These are phyloP conservation scores for Lichenostomus cassidix DNA, from an alignment of 2,113 vertebrate species.

Conservation along the genomic window DNA sequence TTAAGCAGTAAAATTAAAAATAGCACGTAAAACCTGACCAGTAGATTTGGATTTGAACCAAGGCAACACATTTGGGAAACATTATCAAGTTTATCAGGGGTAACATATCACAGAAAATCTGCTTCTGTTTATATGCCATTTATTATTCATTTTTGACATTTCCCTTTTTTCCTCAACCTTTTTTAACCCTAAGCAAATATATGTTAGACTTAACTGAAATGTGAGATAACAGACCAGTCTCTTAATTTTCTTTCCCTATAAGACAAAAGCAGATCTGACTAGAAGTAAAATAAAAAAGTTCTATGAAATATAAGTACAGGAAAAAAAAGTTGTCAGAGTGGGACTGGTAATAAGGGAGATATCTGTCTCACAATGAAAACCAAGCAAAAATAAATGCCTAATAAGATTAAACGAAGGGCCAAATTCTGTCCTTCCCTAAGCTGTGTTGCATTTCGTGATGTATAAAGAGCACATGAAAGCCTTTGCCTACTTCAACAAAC, in stretches of 20 bases:
- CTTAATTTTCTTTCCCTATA: slow-evolving; percentile 36
- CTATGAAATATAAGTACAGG: slow-evolving; percentile 50
- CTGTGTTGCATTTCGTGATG: neutral
- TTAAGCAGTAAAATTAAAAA: slow-evolving; percentile 82
- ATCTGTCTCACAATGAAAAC: neutral
- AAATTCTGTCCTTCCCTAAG: neutral
- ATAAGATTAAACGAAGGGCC: neutral
- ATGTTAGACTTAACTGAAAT: slow-evolving; percentile 72
- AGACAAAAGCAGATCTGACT: slow-evolving; percentile 65
- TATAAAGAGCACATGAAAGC: neutral
- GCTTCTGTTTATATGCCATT: slow-evolving; percentile 82
- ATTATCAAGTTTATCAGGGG: slow-evolving; percentile 80
- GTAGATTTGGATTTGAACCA: slow-evolving; percentile 72
- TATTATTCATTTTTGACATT: slow-evolving; percentile 83
- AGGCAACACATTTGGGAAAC: slow-evolving; percentile 81
- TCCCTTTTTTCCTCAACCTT: slow-evolving; percentile 76
- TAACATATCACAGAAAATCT: slow-evolving; percentile 80
- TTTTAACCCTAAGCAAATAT: slow-evolving; percentile 76
- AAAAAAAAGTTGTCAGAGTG: slow-evolving; percentile 39
- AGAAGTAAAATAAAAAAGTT: slow-evolving; percentile 57
- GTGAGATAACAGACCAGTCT: slow-evolving; percentile 64
- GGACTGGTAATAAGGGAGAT: neutral
- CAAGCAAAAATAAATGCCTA: neutral
- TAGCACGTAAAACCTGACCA: slow-evolving; percentile 67
- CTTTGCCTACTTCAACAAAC: neutral